These are phyloP conservation scores for Bothrops jararaca DNA, from an alignment of 2,113 vertebrate genomes.

Conservation along the genomic window DNA sequence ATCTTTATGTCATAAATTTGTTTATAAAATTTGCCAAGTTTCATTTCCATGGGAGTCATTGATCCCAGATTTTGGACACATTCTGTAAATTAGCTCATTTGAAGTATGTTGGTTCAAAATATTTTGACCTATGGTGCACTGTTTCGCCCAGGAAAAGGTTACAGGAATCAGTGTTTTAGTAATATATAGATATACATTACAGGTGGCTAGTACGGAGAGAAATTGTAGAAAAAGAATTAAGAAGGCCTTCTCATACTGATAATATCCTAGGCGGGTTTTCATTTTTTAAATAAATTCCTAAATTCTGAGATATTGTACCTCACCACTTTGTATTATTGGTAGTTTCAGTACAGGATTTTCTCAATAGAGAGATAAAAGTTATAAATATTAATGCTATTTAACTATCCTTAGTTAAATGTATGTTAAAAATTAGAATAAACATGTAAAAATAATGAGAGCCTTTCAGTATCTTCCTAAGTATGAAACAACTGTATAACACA, in stretches of 20 bases:
- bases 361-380: neutral
- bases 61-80: neutral
- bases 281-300: neutral
- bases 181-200: neutral
- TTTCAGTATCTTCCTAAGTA: neutral
- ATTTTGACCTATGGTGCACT: neutral
- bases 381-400: neutral
- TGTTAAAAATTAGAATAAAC: neutral
- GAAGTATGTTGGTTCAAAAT: neutral
- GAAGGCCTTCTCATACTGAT: neutral
- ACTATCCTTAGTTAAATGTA: neutral
- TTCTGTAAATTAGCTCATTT: neutral
- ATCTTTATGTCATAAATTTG: neutral
- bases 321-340: neutral
- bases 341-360: neutral
- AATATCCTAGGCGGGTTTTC: neutral
- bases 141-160: neutral
- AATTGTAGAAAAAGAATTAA: neutral
- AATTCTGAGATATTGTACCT: neutral
- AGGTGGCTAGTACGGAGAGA: neutral
- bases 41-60: neutral
- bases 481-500: neutral
- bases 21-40: neutral
- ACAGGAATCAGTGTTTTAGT: neutral
- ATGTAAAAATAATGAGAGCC: neutral